Percentiles rank a stretch among this genome's conserved stretches.
Evolutionary conservation across 2,113 vertebrate species (phyloP).

Genomic region (Phyllostomus discolor): DNA sequence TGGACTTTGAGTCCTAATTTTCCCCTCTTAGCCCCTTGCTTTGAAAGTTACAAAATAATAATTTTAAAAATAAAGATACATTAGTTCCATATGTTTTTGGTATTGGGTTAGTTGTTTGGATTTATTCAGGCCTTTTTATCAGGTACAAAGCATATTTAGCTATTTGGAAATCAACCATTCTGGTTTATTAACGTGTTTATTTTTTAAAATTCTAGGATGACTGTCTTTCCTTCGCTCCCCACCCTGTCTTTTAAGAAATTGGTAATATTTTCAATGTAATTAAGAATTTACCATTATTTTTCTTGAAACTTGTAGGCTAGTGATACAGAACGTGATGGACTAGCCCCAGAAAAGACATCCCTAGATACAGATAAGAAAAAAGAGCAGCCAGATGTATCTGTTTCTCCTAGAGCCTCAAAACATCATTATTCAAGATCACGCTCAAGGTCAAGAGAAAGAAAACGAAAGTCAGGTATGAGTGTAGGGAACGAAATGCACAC

Average conservation of each 20-base stretch:
- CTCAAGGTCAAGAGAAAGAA: constrained; percentile 90
- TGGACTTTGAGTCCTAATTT: background rate
- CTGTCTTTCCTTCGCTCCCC: background rate
- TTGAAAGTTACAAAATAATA: background rate
- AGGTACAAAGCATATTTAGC: background rate
- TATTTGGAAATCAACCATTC: background rate
- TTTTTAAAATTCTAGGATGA: background rate
- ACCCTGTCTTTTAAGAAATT: background rate
- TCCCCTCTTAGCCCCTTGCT: background rate
- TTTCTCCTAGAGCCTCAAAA: constrained; percentile 91
- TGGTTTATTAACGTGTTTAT: background rate
- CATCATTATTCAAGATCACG: constrained; percentile 94
- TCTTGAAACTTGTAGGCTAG: constrained; percentile 82
- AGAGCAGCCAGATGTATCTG: constrained; percentile 88
- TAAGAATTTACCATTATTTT: constrained; percentile 20
- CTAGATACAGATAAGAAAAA: constrained; percentile 88
- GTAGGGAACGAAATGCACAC: background rate
- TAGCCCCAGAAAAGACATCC: constrained; percentile 83
- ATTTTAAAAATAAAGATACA: background rate
- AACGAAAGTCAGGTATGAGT: constrained; percentile 87
- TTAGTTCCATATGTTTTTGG: background rate
- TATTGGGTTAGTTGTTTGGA: background rate
- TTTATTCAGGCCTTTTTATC: background rate
- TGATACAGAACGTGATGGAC: constrained; percentile 86
- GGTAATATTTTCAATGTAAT: background rate